phyloP scores from a whole-genome alignment of 2,797 vertebrate genomes.

The Anableps anableps region DNA sequence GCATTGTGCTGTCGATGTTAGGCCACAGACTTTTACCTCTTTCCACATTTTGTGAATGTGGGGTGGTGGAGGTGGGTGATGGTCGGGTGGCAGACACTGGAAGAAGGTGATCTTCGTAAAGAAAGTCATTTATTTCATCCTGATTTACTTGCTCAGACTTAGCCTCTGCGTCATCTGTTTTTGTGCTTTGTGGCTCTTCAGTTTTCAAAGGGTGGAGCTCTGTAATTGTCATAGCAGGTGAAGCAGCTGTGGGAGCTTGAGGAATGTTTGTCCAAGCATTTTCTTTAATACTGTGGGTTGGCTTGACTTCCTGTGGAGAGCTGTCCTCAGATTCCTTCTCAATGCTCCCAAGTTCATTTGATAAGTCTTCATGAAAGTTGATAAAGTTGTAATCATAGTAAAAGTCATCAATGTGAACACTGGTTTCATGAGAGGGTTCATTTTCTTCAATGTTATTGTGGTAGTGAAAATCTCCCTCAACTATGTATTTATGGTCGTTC shows the following conservation, averaged over 20 bases:
- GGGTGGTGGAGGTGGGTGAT: conserved; percentile 35
- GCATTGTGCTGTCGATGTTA: conserved; percentile 35
- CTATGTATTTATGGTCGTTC: conserved; percentile 67
- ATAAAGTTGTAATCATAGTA: conserved; percentile 99
- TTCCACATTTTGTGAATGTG: conserved; percentile 38
- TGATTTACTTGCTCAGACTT: conserved; percentile 19
- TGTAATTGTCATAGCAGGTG: conserved; percentile 15
- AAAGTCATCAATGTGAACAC: conserved; percentile 90
- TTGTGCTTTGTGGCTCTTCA: conserved; percentile 24
- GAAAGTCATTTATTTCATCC: conserved; percentile 59
- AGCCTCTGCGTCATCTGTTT: background rate
- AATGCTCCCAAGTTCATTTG: conserved; percentile 75
- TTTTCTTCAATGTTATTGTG: conserved; percentile 73
- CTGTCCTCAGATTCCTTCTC: conserved; percentile 44
- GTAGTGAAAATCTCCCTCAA: conserved; percentile 79
- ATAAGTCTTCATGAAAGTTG: conserved; percentile 94
- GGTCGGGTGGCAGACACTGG: conserved; percentile 66
- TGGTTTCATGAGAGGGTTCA: conserved; percentile 60
- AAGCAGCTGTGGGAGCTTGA: conserved; percentile 44
- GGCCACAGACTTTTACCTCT: conserved; percentile 26
- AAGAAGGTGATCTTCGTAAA: conserved; percentile 79
- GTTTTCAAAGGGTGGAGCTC: conserved; percentile 9
- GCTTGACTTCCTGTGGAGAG: conserved; percentile 34
- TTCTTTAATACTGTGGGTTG: conserved; percentile 21
- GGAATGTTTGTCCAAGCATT: conserved; percentile 39